phyloP scores from a whole-genome alignment of 2,888 invertebrate species.

The Plutella xylostella region DNA sequence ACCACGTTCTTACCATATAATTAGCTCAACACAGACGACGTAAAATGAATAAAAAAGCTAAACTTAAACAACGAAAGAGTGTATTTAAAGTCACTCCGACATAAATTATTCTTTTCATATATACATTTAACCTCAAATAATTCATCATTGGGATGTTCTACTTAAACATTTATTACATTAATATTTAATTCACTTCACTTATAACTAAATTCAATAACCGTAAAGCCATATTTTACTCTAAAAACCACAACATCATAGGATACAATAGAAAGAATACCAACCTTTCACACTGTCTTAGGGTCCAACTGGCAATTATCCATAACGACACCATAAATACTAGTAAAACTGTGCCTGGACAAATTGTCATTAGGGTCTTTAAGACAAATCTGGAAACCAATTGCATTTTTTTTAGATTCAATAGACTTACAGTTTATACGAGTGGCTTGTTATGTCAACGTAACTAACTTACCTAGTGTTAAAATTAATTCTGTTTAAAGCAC shows the following conservation, averaged over 20 bases:
- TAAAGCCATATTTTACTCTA: too few relatives aligned
- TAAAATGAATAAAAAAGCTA: neutral
- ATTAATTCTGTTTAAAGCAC: constrained; percentile 97
- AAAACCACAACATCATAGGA: neutral
- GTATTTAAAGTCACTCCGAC: too few relatives aligned
- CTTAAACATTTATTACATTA: too few relatives aligned
- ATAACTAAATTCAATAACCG: too few relatives aligned
- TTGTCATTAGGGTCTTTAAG: constrained; percentile 99
- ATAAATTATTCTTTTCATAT: too few relatives aligned
- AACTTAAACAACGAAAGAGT: neutral
- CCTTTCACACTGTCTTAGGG: constrained; percentile 98
- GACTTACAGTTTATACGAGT: neutral
- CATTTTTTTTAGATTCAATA: neutral
- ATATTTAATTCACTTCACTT: too few relatives aligned
- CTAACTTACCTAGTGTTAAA: constrained; percentile 94
- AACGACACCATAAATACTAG: constrained; percentile 99
- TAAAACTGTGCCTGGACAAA: constrained; percentile 97
- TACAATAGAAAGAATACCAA: constrained; percentile 61
- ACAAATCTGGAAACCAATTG: constrained; percentile 79
- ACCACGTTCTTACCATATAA: neutral
- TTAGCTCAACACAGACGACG: neutral
- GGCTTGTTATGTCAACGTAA: too few relatives aligned
- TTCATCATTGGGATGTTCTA: too few relatives aligned
- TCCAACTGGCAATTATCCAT: constrained; percentile 99
- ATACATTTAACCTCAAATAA: too few relatives aligned